phyloP scores from a whole-genome alignment of 1,140 invertebrate genomes.

The Caenorhabditis remanei region DNA sequence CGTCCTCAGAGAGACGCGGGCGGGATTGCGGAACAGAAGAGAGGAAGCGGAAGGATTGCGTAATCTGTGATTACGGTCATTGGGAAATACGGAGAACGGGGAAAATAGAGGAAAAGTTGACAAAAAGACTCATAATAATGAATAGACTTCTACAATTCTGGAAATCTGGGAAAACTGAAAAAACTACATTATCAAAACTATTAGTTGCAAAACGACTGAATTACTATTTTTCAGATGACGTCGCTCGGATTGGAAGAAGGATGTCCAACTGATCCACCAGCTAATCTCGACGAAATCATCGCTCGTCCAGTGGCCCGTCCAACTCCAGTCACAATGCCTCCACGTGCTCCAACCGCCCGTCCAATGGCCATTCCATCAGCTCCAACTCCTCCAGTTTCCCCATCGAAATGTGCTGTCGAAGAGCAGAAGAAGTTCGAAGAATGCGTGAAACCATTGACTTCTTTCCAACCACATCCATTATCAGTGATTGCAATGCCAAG shows the following conservation, averaged over 20 bases:
- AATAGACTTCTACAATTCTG: too few relatives aligned
- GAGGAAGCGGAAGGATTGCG: not conserved
- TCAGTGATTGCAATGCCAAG: conserved; percentile 75
- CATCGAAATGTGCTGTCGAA: conserved; percentile 66
- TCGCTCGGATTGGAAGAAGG: conserved; percentile 74
- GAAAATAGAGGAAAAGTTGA: too few relatives aligned
- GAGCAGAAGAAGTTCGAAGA: conserved; percentile 70
- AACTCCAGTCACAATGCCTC: conserved; percentile 53
- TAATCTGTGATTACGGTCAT: not conserved
- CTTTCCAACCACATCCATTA: conserved; percentile 75
- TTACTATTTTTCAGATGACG: conserved; percentile 70
- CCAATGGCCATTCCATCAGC: conserved; percentile 36
- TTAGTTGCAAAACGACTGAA: not conserved
- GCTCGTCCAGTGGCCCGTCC: conserved; percentile 66
- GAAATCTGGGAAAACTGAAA: not conserved
- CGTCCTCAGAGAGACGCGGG: too few relatives aligned
- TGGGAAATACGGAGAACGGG: too few relatives aligned
- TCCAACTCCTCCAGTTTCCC: not conserved
- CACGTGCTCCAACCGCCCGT: conserved; percentile 67
- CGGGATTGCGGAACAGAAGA: too few relatives aligned
- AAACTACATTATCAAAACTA: not conserved
- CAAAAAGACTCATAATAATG: too few relatives aligned
- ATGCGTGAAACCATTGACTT: conserved; percentile 74
- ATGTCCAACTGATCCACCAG: conserved; percentile 71
- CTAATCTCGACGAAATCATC: conserved; percentile 71